Percentiles rank a stretch among this genome's conserved stretches.
Conservation (phyloP, 2,888 invertebrate genomes). For the Electrophaes corylata region DNA sequence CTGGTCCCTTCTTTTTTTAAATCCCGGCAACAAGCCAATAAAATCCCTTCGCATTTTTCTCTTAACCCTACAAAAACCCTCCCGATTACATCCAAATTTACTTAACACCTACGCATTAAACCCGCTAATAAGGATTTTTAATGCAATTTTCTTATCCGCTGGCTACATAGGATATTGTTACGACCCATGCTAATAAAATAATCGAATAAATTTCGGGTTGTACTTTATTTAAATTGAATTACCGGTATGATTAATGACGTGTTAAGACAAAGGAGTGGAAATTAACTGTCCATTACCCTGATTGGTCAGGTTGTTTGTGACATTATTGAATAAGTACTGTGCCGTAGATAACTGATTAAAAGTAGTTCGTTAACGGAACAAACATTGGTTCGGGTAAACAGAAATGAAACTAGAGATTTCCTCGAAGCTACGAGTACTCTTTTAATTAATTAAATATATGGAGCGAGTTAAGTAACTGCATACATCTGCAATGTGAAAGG, state of each 20-base stretch:
- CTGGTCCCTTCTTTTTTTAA: constrained; percentile 75
- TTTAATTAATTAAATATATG: constrained; percentile 79
- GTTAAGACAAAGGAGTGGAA: constrained; percentile 54
- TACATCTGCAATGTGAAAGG: constrained; percentile 57
- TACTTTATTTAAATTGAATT: constrained; percentile 65
- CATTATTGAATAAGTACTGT: constrained; percentile 56
- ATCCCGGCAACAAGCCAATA: constrained; percentile 84
- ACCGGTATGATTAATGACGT: constrained; percentile 62
- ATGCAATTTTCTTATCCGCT: constrained; percentile 75
- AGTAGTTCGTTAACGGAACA: constrained; percentile 69
- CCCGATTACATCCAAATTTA: constrained; percentile 84
- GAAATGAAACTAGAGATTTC: constrained; percentile 48
- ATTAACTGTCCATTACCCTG: constrained; percentile 51
- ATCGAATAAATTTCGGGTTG: constrained; percentile 66
- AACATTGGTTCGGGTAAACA: constrained; percentile 74
- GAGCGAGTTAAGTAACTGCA: constrained; percentile 59
- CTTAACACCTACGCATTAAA: constrained; percentile 82
- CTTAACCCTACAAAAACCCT: constrained; percentile 70
- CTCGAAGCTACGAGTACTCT: constrained; percentile 62
- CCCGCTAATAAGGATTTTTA: constrained; percentile 75
- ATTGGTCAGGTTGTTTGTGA: constrained; percentile 46
- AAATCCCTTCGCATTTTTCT: constrained; percentile 79
- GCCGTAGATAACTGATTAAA: constrained; percentile 31
- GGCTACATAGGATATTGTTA: constrained; percentile 51
- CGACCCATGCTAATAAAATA: constrained; percentile 75